Evolutionary conservation across 2,797 vertebrate genomes (phyloP).

Genomic region (Periparus ater): DNA sequence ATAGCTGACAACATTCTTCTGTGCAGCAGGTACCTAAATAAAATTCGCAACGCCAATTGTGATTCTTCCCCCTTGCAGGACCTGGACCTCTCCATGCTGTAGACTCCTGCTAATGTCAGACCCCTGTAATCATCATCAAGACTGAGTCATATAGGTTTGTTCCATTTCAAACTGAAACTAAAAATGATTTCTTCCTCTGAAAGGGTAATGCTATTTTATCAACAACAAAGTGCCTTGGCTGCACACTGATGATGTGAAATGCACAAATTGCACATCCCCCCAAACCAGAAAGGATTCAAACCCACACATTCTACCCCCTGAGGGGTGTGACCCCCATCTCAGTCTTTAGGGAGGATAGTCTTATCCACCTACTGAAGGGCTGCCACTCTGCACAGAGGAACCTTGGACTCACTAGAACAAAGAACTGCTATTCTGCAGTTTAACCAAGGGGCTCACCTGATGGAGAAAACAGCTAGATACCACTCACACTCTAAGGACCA

Average conservation of each 20-base stretch:
- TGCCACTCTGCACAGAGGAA: not conserved
- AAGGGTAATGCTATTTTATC: not conserved
- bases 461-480: not conserved
- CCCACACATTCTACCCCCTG: not conserved
- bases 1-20: not conserved
- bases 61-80: not conserved
- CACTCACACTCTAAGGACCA: accelerated
- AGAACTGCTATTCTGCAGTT: not conserved
- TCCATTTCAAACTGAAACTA: not conserved
- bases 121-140: not conserved
- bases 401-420: not conserved
- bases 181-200: not conserved
- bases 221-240: not conserved
- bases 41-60: not conserved
- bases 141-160: not conserved
- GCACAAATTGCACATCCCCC: not conserved
- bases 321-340: not conserved
- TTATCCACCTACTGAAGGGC: not conserved
- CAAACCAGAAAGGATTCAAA: not conserved
- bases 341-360: not conserved
- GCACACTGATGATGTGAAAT: accelerated
- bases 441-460: not conserved
- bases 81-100: not conserved
- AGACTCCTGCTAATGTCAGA: not conserved
- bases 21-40: not conserved